Base-by-base conservation (phyloP, 2,888 invertebrate species). In the Pemphredon lugubris region DNA sequence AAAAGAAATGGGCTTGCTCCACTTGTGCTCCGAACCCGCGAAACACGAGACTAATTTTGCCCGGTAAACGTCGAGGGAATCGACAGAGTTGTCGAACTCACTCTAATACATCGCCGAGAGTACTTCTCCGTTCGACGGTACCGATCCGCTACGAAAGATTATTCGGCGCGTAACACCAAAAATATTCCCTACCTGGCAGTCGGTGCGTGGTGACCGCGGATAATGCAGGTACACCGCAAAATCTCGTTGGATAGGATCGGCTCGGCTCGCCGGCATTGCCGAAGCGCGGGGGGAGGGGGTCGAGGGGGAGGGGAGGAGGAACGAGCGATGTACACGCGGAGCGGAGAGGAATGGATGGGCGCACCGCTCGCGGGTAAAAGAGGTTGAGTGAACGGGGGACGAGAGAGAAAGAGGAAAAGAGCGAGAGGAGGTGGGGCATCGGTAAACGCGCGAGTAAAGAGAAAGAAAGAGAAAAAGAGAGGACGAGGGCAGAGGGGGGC, bases 341-440 rank as follows among this genome's bases (percentile, higher is more conserved):
- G 47, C 37, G 57, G 59, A n/a, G 60, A 61, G 74, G 51, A 53
- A 37, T 40, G 54, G 60, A 61, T 75, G 75, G 67, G 44, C 72
- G 64, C 50, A 30, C 23, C 48, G 54, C 66, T 58, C 63, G 63
- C 53, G 50, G 53, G 64, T 44, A 70, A 74, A 73, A 61, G 69
- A 74, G 79, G 74, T 66, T 73, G 73, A 53, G 71, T 42, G 70
- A 72, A 64, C 75, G 68, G 64, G 60, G 64, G 61, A 42, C 20
- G 5, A 14, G 48, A 34, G 47, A 21, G 44, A 50, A 55, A 26
- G 50, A 60, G 18, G n/a, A 18, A 68, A n/a, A 23, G 20, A 5
- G n/a, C 16, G 37, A 30, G 40, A 18, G 26, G 21, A 50, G 42
- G 18, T n/a, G n/a, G n/a, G n/a, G n/a, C n/a, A n/a, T n/a, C n/a